A percentile compares a stretch with the other conserved stretches of the same genome.
These are phyloP conservation scores for Notarius quadriscutis DNA, from an alignment of 2,113 vertebrate genomes.

Conservation along the genomic window DNA sequence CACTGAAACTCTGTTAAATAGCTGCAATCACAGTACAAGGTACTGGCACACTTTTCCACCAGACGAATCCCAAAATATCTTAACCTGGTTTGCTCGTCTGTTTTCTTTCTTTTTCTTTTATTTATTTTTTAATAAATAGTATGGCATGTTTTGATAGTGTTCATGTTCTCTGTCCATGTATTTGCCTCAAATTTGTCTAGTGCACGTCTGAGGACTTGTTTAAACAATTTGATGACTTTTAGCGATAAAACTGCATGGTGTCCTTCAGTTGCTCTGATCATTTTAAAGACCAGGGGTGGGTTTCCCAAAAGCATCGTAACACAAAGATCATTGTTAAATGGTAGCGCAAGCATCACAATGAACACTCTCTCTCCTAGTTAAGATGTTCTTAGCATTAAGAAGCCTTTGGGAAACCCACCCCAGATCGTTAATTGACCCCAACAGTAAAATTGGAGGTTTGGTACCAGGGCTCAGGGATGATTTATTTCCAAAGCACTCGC, in stretches of 20 bases:
- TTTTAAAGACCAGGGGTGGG: not conserved
- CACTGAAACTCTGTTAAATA: not conserved
- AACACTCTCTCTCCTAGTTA: too few relatives aligned
- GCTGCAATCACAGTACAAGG: constrained; percentile 6
- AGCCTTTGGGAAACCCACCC: too few relatives aligned
- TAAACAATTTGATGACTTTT: too few relatives aligned
- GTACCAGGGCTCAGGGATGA: not conserved
- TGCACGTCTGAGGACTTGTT: not conserved
- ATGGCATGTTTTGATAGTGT: not conserved
- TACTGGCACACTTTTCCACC: constrained; percentile 7
- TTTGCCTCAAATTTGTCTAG: not conserved
- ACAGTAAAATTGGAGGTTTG: not conserved
- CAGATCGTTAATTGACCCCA: too few relatives aligned
- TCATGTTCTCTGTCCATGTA: not conserved
- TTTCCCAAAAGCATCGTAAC: too few relatives aligned
- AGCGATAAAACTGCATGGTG: not conserved
- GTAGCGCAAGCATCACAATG: too few relatives aligned
- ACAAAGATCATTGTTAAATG: too few relatives aligned
- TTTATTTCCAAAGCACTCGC: not conserved
- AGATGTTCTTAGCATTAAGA: too few relatives aligned
- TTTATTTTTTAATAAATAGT: not conserved
- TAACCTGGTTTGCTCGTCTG: not conserved
- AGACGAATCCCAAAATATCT: constrained; percentile 19
- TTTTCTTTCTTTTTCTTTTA: not conserved
- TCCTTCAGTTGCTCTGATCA: not conserved